phyloP scores from a whole-genome alignment of 2,797 vertebrate species.

The Anguilla anguilla region DNA sequence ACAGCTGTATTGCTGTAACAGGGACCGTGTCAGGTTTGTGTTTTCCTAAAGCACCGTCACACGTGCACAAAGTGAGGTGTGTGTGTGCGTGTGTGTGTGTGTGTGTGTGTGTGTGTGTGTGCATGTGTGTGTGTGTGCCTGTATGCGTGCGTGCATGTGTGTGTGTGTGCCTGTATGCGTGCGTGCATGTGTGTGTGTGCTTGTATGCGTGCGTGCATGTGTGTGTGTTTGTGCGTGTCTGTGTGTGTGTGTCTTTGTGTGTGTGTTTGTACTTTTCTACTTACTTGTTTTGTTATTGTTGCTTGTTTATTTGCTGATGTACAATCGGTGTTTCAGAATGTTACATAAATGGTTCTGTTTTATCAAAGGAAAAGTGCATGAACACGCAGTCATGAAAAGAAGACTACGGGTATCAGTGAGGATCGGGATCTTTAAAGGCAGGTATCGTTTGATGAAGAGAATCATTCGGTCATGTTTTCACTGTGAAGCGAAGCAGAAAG shows the following conservation, averaged over 20 bases:
- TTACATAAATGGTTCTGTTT: neutral
- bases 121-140: neutral
- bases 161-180: no score
- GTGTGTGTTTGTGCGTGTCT: no score
- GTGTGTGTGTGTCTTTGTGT: neutral
- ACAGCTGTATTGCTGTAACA: neutral
- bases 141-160: no score
- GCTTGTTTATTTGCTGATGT: neutral
- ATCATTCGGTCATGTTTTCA: neutral
- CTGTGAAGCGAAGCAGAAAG: neutral
- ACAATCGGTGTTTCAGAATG: neutral
- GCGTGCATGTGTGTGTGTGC: no score
- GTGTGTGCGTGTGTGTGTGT: neutral
- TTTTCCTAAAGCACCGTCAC: neutral
- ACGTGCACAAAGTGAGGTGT: neutral
- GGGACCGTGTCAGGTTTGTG: neutral
- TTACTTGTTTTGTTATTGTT: neutral
- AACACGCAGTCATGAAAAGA: neutral
- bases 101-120: neutral
- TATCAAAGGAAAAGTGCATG: neutral
- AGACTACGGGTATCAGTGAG: neutral
- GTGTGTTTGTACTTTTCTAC: neutral
- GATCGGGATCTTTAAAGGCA: neutral
- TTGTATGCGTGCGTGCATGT: no score
- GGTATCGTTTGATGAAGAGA: neutral